Evolutionary conservation across 2,888 invertebrate species (phyloP), one percentile per base, ranked within the genome.

Genomic region (Nemurella pictetii): DNA sequence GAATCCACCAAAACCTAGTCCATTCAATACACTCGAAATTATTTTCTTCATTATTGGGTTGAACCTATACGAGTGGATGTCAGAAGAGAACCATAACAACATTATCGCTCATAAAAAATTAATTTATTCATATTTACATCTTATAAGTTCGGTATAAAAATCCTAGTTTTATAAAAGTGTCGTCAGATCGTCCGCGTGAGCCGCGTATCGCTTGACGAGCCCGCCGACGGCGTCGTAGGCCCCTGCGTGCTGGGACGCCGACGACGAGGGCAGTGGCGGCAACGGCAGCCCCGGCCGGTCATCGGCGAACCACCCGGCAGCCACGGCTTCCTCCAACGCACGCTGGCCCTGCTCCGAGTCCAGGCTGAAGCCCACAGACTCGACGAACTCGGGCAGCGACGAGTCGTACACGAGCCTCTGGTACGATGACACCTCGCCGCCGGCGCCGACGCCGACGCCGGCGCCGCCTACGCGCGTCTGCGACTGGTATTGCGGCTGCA

Each of bases 301-400:
- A 9, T 88, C 88, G 3, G 87, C 84, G 35, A 90, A 87, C 74
- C 90, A 86, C 15, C 90, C 90, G 3, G 87, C 88, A 0, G 89
- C 86, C 12, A 91, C 87, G 2, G 90, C 90, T 0, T 90, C 89
- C 7, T 88, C 88, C 80, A 90, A 90, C 84, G 89, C 89, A 32
- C 89, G 87, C 25, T 89, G 88, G 0, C 89, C 91, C 25, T 88
- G 87, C 5, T 89, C 88, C 2, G 89, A 89, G 29, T 90, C 89
- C 0, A 91, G 87, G 2, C 89, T 88, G 82, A 90, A 91, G 77
- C 90, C 89, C 1, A 90, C 86, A 0, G 91, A 89, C 5, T 90
- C 90, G 25, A 91, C 88, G 3, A 91, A 88, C 87, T 91, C 90
- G 0, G 90, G 81, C n/a, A 80, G 32, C 4, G 29, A 15, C 30